Base-by-base conservation (phyloP, 2,888 invertebrate species). In the Selenia dentaria region DNA sequence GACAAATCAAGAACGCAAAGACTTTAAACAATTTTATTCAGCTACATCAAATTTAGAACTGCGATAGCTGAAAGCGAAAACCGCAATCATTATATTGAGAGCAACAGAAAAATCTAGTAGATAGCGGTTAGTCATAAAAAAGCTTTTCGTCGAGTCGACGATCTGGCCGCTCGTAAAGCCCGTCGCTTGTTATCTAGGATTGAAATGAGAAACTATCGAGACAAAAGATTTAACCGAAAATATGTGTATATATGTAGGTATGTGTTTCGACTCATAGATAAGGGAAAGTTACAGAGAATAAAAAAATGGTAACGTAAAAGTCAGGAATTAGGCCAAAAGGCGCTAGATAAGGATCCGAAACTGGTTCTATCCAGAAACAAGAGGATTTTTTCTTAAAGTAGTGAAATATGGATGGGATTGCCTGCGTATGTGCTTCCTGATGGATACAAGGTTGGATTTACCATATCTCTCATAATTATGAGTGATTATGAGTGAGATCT, bases 161-260 rank as follows among this genome's bases (percentile, higher is more conserved):
- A 67, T 76, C 57, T 55, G 69, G 58, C 61, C 49, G 65, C 56
- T 80, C 80, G 71, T 86, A 84, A 84, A 83, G 74, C 63, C 64
- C 32, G 46, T 67, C 56, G 64, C 77, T 74, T 75, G 79, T 83
- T 82, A 83, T 78, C 74, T 70, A 20, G 50, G 39, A 58, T 57
- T 57, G 64, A 59, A 66, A 67, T 60, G 64, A 68, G 57, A 67
- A 11, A 22, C 26, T 59, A 67, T 51, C 5, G 3, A 29, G 36
- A 32, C 34, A 27, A 36, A 24, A 40, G 32, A 44, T 47, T 27
- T 38, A 41, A 48, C 35, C 16, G 27, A 51, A 53, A 27, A 28
- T 32, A 33, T 36, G 13, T 12, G 13, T 18, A n/a, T 11, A 10
- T 6, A 12, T 13, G 20, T 14, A 4, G 13, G 28, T 4, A 24